A percentile compares a stretch with the other conserved stretches of the same genome.
Conservation (phyloP, 2,888 invertebrate genomes). For the Lochmaea crataegi region DNA sequence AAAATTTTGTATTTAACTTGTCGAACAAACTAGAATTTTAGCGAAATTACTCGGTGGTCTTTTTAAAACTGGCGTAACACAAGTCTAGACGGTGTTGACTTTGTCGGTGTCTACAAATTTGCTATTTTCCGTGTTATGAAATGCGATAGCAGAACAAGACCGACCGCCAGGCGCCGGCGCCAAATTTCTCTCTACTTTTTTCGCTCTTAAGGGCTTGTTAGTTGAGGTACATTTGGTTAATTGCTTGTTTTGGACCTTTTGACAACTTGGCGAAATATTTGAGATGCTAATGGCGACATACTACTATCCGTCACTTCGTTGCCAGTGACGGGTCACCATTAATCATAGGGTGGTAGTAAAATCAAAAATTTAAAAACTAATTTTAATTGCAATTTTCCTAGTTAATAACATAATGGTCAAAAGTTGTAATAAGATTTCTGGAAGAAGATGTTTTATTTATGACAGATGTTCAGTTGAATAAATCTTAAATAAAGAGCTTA, state of each 20-base stretch:
- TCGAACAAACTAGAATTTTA: too few species aligned
- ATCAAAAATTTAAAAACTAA: too few species aligned
- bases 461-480: too few species aligned
- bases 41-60: conserved; percentile 19
- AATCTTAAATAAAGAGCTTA: too few species aligned
- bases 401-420: too few species aligned
- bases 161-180: conserved; percentile 47
- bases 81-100: conserved; percentile 34
- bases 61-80: conserved; percentile 22
- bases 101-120: conserved; percentile 52
- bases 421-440: too few species aligned
- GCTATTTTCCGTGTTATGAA: conserved; percentile 52
- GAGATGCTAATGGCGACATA: conserved; percentile 27
- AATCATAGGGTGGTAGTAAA: neutral
- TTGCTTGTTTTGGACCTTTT: conserved; percentile 54
- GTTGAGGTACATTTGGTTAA: conserved; percentile 52
- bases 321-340: neutral
- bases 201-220: conserved; percentile 7
- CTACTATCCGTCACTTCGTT: neutral
- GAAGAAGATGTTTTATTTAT: too few species aligned
- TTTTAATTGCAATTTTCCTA: too few species aligned
- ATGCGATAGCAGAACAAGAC: conserved; percentile 47
- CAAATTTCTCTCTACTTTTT: conserved; percentile 36
- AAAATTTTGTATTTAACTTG: too few species aligned
- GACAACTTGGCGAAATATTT: conserved; percentile 46